Evolutionary conservation across 2,888 invertebrate species (phyloP), one percentile per base, ranked within the genome.

Genomic region (Pheosia tremula): DNA sequence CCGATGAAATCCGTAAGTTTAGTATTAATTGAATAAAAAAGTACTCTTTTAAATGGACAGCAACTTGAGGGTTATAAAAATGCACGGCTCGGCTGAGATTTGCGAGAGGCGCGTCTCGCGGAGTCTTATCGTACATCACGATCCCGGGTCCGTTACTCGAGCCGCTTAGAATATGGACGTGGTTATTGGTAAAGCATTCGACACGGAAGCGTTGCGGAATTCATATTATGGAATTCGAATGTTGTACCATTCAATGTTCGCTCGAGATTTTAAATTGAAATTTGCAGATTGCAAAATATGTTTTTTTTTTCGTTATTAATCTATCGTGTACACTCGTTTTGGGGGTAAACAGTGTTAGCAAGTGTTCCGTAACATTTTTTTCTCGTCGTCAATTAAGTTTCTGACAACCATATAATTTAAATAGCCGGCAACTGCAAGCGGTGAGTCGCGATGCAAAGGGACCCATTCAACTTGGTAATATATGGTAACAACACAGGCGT

Each of bases 401-500:
- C 3, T 47, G n/a, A 47, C 47, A 47, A n/a, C 53, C 5, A 24
- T 37, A 37, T 53, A 11, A 39, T 55, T 39, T 13, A 55, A 55
- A 55, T 7, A 13, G 55, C 55, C 11, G 10, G 11, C 37, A 53
- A n/a, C 6, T 2, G 36, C 49, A 49, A 49, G 57, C 57, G 41
- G 52, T 58, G 13, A 43, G 10, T n/a, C 11, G 43, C 52, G 53
- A 50, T 36, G 50, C 53, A 50, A 53, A 69, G 63, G 59, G 58
- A 66, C 68, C 67, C 72, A 73, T 72, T 24, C 73, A 71, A 67
- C 60, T 69, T 45, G 64, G 69, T 71, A 71, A 67, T 77, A 74
- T 78, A 81, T 74, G 79, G 82, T 75, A 69, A 74, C 62, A 73
- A 76, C 72, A 62, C 62, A 62, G 67, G 70, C 82, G 79, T 81